Base-by-base conservation (phyloP, 2,888 invertebrate genomes). In the Dromius quadrimaculatus region DNA sequence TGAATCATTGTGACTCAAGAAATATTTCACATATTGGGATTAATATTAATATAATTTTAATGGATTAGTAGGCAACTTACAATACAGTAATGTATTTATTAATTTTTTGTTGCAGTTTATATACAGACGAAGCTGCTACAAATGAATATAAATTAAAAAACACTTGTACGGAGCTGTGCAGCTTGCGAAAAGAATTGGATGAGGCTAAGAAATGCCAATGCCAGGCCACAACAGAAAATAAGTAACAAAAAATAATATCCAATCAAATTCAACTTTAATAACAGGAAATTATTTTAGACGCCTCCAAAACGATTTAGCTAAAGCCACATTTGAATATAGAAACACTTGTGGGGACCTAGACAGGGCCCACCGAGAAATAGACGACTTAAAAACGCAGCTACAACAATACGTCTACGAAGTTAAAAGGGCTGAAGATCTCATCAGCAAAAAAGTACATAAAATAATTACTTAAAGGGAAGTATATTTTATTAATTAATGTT, bases 331-430 rank as follows among this genome's bases (percentile, higher is more conserved):
- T 72, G 89, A 89, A 78, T 82, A 88, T 68, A 86, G 88, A 75
- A 83, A 87, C 20, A 84, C 88, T 11, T 88, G 88, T 74, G 88
- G 87, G 74, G 91, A 92, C 79, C 84, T 92, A 75, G 90, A 90
- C 63, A 87, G 88, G 68, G 87, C 90, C 13, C 87, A 87, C 74
- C 86, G 88, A 77, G 92, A 93, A 83, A 89, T 92, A 17, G 90
- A 89, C 68, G 87, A 89, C 75, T 82, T 93, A 73, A 92, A 91
- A 79, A 86, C 88, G 72, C 92, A 93, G 78, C 81, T 93, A 72
- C 92, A 92, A 77, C 91, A 92, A 77, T 94, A 94, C 82, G 92
- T 93, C 2, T 88, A 89, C 75, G 92, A 93, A 84, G 90, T 94
- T 11, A 89, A 91, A 77, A 85, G 91, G 76, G 90, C 91, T 72